These are phyloP conservation scores for Pachyrhynchus sulphureomaculatus DNA, from an alignment of 1,140 invertebrate genomes.

Conservation along the genomic window DNA sequence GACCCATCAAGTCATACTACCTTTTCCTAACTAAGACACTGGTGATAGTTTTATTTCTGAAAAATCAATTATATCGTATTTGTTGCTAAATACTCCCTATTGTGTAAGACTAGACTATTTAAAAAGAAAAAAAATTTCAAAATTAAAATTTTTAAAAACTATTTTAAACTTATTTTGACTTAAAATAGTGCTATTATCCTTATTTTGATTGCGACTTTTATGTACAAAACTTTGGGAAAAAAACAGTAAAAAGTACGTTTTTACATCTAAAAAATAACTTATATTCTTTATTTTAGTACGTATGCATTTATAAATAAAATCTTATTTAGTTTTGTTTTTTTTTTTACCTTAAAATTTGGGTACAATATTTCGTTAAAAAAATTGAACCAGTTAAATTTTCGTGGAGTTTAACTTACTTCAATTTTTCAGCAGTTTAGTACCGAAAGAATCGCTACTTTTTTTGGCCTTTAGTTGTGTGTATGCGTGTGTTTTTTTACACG, in stretches of 20 bases:
- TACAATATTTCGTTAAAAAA: no score
- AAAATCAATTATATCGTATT: no score
- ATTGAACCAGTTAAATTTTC: no score
- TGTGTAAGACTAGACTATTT: conserved; percentile 20
- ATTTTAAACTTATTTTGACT: conserved; percentile 16
- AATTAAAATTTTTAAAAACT: conserved; percentile 27
- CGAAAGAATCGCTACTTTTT: neutral
- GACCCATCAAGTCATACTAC: no score
- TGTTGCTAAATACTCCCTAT: neutral
- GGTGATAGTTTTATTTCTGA: no score
- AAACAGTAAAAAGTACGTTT: conserved; percentile 15
- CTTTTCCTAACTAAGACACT: no score
- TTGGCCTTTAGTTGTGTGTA: conserved; percentile 5
- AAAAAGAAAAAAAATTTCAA: conserved; percentile 20
- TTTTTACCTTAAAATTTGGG: no score
- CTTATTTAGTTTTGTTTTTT: neutral
- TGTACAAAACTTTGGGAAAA: conserved; percentile 38
- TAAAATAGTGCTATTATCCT: conserved; percentile 20
- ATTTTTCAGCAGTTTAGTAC: no score
- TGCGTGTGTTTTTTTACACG: neutral
- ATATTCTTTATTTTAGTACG: conserved; percentile 13
- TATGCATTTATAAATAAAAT: conserved; percentile 11
- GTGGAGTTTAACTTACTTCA: no score
- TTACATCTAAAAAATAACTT: conserved; percentile 27
- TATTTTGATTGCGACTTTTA: conserved; percentile 25